These are phyloP conservation scores for Tenthredo amoena DNA, from an alignment of 2,888 invertebrate species.

Conservation along the genomic window DNA sequence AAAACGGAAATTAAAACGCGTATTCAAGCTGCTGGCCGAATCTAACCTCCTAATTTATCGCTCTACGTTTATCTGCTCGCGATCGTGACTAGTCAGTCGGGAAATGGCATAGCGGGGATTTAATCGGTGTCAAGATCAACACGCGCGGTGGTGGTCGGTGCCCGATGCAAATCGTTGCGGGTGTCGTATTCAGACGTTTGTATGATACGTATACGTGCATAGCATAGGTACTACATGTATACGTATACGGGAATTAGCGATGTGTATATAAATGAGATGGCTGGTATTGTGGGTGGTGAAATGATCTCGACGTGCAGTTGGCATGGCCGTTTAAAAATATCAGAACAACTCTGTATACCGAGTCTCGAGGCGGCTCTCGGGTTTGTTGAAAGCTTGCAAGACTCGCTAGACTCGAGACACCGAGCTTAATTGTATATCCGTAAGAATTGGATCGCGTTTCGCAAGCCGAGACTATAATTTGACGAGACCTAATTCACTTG, in stretches of 20 bases:
- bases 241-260: background rate
- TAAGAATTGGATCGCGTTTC: background rate
- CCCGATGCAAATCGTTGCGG: background rate
- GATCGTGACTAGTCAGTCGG: background rate
- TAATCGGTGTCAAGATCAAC: slow-evolving; percentile 51
- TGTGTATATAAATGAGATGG: background rate
- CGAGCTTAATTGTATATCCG: background rate
- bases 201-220: too few relatives aligned
- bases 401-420: background rate
- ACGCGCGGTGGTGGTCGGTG: background rate
- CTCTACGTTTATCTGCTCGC: background rate
- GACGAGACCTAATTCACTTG: background rate
- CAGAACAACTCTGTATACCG: background rate
- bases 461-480: background rate
- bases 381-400: background rate
- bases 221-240: too few relatives aligned
- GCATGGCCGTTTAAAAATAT: slow-evolving; percentile 52
- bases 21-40: too few relatives aligned
- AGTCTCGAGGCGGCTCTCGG: background rate
- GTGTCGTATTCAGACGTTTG: background rate
- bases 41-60: background rate
- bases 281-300: slow-evolving; percentile 23
- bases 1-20: too few relatives aligned
- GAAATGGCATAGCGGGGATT: background rate
- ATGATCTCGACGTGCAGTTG: slow-evolving; percentile 27